Conservation (phyloP, 2,888 invertebrate species). For the Neoaliturus tenellus region DNA sequence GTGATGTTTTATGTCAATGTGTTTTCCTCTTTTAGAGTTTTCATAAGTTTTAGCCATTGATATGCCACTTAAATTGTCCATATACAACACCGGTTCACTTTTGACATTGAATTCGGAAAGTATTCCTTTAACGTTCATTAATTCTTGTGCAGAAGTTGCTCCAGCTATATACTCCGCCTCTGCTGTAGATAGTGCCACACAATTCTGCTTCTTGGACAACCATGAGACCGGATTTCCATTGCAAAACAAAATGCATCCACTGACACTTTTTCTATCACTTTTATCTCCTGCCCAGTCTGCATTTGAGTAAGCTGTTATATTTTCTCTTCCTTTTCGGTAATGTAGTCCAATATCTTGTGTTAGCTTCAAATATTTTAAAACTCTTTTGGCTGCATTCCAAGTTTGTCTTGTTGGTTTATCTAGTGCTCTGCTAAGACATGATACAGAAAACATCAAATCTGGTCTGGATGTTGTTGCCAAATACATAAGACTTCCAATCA, state of each 20-base stretch:
- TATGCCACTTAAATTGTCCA: constrained; percentile 7
- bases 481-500: constrained; percentile 42
- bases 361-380: constrained; percentile 51
- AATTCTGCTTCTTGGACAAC: constrained; percentile 54
- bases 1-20: constrained; percentile 29
- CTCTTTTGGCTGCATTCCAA: constrained; percentile 54
- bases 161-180: constrained; percentile 55
- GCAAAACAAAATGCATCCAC: constrained; percentile 34
- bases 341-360: constrained; percentile 43
- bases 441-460: constrained; percentile 45
- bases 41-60: constrained; percentile 11
- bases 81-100: not conserved
- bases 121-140: not conserved
- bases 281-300: constrained; percentile 50
- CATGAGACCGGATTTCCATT: constrained; percentile 54
- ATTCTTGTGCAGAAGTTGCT: not conserved
- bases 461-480: constrained; percentile 50
- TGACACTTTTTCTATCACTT: constrained; percentile 47
- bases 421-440: constrained; percentile 47
- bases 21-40: constrained; percentile 37
- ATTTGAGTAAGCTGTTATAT: constrained; percentile 34
- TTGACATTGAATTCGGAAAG: constrained; percentile 13
- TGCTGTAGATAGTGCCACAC: constrained; percentile 42
- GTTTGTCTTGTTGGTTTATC: constrained; percentile 12
- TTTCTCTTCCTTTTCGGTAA: constrained; percentile 16